These are phyloP conservation scores for Lota lota DNA, from an alignment of 2,113 vertebrate genomes.

Conservation along the genomic window DNA sequence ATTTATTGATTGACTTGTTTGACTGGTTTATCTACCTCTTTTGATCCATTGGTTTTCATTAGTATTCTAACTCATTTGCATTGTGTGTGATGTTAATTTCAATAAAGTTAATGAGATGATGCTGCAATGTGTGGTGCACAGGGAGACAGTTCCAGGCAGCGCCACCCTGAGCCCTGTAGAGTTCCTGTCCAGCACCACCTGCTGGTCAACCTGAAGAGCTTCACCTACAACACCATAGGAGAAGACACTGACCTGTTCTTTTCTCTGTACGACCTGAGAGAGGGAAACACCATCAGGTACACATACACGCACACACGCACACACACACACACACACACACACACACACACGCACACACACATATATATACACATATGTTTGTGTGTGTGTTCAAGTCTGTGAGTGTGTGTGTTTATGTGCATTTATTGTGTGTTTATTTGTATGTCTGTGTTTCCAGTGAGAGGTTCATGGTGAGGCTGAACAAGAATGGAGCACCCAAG, in stretches of 20 bases:
- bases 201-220: slow-evolving; percentile 94
- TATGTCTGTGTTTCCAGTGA: slow-evolving; percentile 76
- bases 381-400: neutral
- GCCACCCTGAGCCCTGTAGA: slow-evolving; percentile 83
- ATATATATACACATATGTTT: too few relatives aligned
- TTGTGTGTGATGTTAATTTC: too few relatives aligned
- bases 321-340: neutral
- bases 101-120: too few relatives aligned
- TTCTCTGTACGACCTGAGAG: slow-evolving; percentile 90
- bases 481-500: slow-evolving; percentile 95
- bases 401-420: neutral
- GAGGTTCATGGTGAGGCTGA: slow-evolving; percentile 94
- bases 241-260: slow-evolving; percentile 97
- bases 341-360: neutral
- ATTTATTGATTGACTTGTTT: too few relatives aligned
- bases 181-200: slow-evolving; percentile 93
- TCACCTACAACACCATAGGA: slow-evolving; percentile 95
- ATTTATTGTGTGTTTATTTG: neutral
- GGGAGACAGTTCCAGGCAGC: slow-evolving; percentile 84
- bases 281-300: slow-evolving; percentile 94
- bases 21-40: too few relatives aligned
- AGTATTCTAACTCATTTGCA: too few relatives aligned
- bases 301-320: neutral
- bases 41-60: too few relatives aligned
- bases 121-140: slow-evolving; percentile 39